Percentiles rank a stretch among this genome's conserved stretches.
phyloP scores from a whole-genome alignment of 2,888 invertebrate species.

The Tiphia femorata region DNA sequence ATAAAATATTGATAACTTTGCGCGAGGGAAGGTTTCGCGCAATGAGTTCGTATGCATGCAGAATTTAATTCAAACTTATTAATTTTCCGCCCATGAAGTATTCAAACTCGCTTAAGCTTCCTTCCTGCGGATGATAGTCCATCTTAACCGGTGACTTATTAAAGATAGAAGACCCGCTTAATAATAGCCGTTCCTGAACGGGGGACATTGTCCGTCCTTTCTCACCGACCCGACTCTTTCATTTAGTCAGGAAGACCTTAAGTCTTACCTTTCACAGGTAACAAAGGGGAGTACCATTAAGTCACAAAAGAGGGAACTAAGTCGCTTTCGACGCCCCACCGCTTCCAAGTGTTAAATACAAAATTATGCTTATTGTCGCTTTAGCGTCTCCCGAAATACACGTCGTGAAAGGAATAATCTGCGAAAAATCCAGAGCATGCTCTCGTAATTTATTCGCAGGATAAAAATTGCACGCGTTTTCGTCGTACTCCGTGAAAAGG shows the following conservation, averaged over 20 bases:
- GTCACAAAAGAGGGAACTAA: not conserved
- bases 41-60: too few relatives aligned
- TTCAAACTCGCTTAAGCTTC: not conserved
- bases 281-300: not conserved
- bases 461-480: too few relatives aligned
- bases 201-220: not conserved
- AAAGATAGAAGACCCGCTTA: conserved; percentile 1
- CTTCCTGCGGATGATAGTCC: not conserved
- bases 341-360: not conserved
- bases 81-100: not conserved
- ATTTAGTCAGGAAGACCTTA: not conserved
- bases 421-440: too few relatives aligned
- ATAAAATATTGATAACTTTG: too few relatives aligned
- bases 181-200: not conserved
- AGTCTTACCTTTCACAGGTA: not conserved
- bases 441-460: too few relatives aligned
- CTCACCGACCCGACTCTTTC: not conserved
- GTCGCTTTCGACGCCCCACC: not conserved
- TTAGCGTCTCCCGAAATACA: too few relatives aligned
- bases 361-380: not conserved
- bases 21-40: too few relatives aligned
- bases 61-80: too few relatives aligned
- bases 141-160: not conserved
- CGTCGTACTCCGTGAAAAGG: too few relatives aligned
- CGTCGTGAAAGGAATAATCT: too few relatives aligned